Conservation (phyloP, 2,113 vertebrate species). For the Vicugna pacos region DNA sequence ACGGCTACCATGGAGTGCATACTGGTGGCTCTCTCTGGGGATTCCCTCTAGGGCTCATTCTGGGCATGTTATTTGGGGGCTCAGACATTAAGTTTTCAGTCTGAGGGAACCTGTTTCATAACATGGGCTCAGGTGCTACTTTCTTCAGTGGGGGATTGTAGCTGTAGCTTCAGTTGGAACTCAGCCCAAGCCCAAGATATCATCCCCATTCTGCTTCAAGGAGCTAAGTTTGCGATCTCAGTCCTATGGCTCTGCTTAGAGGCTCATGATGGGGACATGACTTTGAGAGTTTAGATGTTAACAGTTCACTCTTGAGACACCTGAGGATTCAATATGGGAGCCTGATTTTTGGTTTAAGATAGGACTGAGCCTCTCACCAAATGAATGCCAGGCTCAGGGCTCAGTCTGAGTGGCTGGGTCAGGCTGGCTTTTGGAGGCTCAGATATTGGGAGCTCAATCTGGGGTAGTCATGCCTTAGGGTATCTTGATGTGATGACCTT, state of each 20-base stretch:
- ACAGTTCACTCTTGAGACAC: neutral
- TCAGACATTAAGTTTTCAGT: neutral
- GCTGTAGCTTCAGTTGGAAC: neutral
- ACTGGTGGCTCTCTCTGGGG: neutral
- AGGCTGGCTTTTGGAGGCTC: neutral
- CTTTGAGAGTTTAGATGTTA: neutral
- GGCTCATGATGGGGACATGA: neutral
- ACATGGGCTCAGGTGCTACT: neutral
- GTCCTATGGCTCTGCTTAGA: neutral
- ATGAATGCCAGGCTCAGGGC: neutral
- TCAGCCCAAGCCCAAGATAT: neutral
- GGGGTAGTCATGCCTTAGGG: neutral
- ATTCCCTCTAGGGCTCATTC: neutral
- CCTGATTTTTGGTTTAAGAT: neutral
- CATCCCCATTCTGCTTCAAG: neutral
- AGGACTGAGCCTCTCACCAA: neutral
- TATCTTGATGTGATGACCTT: neutral
- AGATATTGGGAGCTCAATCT: neutral
- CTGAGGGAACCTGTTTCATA: slow-evolving; percentile 7
- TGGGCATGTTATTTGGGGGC: neutral
- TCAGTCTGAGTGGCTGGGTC: neutral
- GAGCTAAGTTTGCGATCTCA: neutral
- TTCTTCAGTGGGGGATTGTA: neutral
- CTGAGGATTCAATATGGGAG: neutral
- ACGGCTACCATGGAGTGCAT: neutral